A percentile compares a stretch with the other conserved stretches of the same genome.
Evolutionary conservation across 2,797 vertebrate species (phyloP).

Genomic region (Lemur catta): DNA sequence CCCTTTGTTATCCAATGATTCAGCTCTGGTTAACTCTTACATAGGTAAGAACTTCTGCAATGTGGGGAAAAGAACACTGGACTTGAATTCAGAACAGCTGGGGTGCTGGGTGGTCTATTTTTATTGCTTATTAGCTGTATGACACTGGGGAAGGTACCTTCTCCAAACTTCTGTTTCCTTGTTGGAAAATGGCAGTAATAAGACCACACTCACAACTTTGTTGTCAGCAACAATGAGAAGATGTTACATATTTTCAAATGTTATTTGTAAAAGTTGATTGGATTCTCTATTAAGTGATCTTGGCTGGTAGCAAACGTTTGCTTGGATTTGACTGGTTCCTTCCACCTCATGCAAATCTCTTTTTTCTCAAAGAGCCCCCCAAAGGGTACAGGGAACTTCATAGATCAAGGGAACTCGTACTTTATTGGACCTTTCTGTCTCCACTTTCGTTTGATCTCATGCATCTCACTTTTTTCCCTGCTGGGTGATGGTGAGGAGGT

Average conservation of each 20-base stretch:
- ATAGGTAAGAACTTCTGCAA: not conserved
- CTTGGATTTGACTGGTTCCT: not conserved
- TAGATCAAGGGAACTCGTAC: not conserved
- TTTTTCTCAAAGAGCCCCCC: not conserved
- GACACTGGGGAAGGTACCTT: not conserved
- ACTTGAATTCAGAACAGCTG: not conserved
- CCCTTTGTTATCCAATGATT: not conserved
- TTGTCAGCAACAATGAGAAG: not conserved
- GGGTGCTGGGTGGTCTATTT: conserved; percentile 41
- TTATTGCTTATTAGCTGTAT: conserved; percentile 34
- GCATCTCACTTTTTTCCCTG: not conserved
- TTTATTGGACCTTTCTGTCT: not conserved
- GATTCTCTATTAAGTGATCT: not conserved
- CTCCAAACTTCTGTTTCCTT: conserved; percentile 19
- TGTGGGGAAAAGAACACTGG: not conserved
- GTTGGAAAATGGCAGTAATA: conserved; percentile 43
- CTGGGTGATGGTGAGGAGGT: not conserved
- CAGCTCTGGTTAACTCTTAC: not conserved
- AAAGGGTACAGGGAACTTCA: not conserved
- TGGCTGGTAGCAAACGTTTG: not conserved
- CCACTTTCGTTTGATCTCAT: not conserved
- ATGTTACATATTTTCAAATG: not conserved
- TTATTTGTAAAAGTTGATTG: not conserved
- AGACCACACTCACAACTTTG: not conserved
- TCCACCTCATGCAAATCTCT: not conserved